phyloP scores from a whole-genome alignment of 2,113 vertebrate genomes.

The Phrynosoma platyrhinos region DNA sequence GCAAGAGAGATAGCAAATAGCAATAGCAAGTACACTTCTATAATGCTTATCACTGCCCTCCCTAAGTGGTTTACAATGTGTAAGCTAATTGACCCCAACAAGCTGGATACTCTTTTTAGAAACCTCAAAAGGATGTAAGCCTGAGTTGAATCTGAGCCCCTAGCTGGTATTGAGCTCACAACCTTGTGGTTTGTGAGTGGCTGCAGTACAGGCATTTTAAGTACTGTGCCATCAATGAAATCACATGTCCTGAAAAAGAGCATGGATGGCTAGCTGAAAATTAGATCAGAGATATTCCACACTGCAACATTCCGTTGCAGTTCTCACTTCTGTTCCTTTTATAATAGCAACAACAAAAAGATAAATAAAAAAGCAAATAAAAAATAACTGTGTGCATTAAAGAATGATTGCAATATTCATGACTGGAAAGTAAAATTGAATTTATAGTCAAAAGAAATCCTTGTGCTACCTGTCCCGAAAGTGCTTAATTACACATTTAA shows the following conservation, averaged over 20 bases:
- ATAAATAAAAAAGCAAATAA: neutral
- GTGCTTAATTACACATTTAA: neutral
- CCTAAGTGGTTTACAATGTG: no score
- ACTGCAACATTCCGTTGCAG: neutral
- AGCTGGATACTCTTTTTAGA: no score
- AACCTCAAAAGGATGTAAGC: no score
- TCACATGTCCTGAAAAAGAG: neutral
- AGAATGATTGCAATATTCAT: neutral
- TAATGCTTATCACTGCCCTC: no score
- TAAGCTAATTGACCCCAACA: no score
- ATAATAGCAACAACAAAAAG: neutral
- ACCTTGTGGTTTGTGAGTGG: no score
- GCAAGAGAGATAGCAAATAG: neutral
- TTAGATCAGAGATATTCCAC: neutral
- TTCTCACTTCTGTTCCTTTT: neutral
- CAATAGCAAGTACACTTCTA: no score
- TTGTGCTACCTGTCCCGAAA: neutral
- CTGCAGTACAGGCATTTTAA: no score
- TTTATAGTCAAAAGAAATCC: slow-evolving; percentile 12
- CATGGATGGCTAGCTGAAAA: neutral
- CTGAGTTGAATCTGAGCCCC: no score
- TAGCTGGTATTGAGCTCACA: no score
- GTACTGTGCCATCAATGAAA: neutral
- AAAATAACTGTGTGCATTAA: neutral
- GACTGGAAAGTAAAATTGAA: neutral